These are phyloP conservation scores for Siniperca obscura DNA, from an alignment of 2,797 vertebrate genomes.

Conservation along the genomic window DNA sequence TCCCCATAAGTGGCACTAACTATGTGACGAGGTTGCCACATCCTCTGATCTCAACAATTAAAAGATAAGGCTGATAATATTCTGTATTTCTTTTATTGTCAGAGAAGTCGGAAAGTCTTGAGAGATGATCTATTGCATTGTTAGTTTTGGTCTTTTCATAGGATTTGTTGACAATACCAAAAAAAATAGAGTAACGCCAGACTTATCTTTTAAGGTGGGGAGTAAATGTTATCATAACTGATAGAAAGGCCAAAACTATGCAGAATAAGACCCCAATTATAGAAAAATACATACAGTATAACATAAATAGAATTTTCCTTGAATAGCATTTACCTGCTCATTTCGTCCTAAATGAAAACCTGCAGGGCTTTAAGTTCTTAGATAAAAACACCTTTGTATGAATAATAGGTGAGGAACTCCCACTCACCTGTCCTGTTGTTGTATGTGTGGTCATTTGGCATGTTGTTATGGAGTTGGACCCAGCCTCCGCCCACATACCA, in stretches of 20 bases:
- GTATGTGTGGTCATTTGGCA: constrained; percentile 88
- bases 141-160: background rate
- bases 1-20: too few relatives aligned
- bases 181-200: background rate
- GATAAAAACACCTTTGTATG: background rate
- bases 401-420: background rate
- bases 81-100: background rate
- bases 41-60: too few relatives aligned
- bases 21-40: too few relatives aligned
- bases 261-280: background rate
- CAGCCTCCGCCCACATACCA: constrained; percentile 94
- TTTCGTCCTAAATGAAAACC: background rate
- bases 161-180: background rate
- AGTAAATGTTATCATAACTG: background rate
- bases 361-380: background rate
- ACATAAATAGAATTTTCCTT: background rate
- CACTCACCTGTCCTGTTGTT: constrained; percentile 86
- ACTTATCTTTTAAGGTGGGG: background rate
- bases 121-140: background rate
- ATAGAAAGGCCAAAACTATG: background rate
- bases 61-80: too few relatives aligned
- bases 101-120: too few relatives aligned
- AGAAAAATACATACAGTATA: background rate
- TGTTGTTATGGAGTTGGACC: constrained; percentile 77
- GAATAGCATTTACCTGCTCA: background rate